These are phyloP conservation scores for Scarus forsteni DNA, from an alignment of 2,797 vertebrate genomes.

Conservation along the genomic window DNA sequence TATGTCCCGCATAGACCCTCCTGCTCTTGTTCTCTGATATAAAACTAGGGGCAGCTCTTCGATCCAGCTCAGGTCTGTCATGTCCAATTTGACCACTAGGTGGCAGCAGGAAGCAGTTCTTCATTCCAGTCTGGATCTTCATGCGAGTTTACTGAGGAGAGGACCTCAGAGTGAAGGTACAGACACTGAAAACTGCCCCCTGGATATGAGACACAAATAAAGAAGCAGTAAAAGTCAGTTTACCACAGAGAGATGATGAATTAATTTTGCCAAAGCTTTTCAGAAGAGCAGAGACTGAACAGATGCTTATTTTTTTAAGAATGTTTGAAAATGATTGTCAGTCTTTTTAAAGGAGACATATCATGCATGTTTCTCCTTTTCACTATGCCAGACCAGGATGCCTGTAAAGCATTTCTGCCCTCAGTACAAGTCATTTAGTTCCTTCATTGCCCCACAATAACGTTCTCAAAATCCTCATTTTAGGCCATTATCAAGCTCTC, in stretches of 20 bases:
- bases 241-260: neutral
- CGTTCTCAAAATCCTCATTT: too few species aligned
- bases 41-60: neutral
- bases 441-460: too few species aligned
- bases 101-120: constrained; percentile 53
- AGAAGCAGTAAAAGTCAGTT: neutral
- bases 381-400: too few species aligned
- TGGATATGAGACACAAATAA: neutral
- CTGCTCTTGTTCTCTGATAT: neutral
- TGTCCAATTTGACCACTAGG: constrained; percentile 46
- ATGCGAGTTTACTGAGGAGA: constrained; percentile 17
- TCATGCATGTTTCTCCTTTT: too few species aligned
- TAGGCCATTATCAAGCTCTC: too few species aligned
- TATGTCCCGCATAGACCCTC: too few species aligned
- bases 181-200: constrained; percentile 1
- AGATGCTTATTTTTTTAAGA: too few species aligned
- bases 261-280: neutral
- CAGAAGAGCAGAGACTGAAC: neutral
- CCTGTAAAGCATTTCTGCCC: too few species aligned
- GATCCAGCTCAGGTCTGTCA: constrained; percentile 15
- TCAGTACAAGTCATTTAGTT: too few species aligned
- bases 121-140: neutral
- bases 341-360: too few species aligned
- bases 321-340: too few species aligned
- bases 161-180: constrained; percentile 56